Evolutionary conservation across 2,888 invertebrate genomes (phyloP), one percentile per base, ranked within the genome.

Genomic region (Shargacucullia verbasci): DNA sequence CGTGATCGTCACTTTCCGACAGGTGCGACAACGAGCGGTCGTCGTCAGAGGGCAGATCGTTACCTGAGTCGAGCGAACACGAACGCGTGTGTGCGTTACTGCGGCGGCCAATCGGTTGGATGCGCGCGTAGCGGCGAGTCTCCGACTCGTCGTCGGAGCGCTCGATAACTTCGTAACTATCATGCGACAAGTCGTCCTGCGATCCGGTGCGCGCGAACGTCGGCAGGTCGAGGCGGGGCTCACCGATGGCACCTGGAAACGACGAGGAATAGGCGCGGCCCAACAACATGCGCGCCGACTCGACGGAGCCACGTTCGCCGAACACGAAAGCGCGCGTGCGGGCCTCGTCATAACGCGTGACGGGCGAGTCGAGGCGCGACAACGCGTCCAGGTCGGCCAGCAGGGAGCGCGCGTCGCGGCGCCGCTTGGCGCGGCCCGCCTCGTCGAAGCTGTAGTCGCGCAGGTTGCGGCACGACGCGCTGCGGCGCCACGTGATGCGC

Each of bases 131-230:
- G 38, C 87, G 84, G 6, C 85, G 84, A 53, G 81, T 85, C 66
- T 92, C 91, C 50, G 94, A 94, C 79, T 95, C 95, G 80, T 96
- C 96, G 76, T 95, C 95, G 59, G 96, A 96, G 82, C 97, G 96
- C 85, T 98, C 97, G 62, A 98, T 92, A 20, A 98, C 90, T 85
- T 98, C 98, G 86, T 98, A 98, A 79, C 97, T 98, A 86, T 98
- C 98, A 86, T 98, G 98, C 31, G 98, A 97, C 29, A 98, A 92
- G 89, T 98, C 98, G 84, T 98, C 98, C 85, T 97, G 97, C 9
- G 97, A 97, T 68, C 96, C 96, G 59, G 95, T 94, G 61, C 96
- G 91, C 74, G 95, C 95, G 70, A 95, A 95, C 58, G 95, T 92
- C 12, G 95, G 95, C 77, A 95, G 94, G 76, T 96, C 96, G 76